Evolutionary conservation across 2,888 invertebrate species (phyloP).

Genomic region (Eutolmus rufibarbis): DNA sequence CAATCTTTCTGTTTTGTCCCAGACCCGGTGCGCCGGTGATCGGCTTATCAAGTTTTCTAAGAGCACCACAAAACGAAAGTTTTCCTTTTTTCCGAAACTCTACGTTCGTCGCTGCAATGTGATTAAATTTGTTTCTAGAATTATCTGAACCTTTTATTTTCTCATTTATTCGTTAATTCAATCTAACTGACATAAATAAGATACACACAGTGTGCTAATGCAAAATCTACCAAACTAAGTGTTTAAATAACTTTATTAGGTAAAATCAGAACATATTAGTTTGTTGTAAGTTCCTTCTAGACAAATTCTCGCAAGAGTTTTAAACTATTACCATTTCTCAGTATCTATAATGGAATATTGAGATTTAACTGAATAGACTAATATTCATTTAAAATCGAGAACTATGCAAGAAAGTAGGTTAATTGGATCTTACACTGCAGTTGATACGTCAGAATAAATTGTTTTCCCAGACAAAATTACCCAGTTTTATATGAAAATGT

Average conservation of each 20-base stretch:
- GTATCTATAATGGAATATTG: background rate
- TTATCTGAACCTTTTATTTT: too few relatives aligned
- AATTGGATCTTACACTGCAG: too few relatives aligned
- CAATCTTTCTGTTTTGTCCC: conserved; percentile 2
- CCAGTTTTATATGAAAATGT: too few relatives aligned
- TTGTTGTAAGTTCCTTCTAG: too few relatives aligned
- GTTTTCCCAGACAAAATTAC: too few relatives aligned
- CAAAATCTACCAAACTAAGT: background rate
- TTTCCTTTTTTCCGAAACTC: background rate
- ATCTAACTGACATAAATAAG: background rate
- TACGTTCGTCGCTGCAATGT: background rate
- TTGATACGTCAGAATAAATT: too few relatives aligned
- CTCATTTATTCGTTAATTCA: background rate
- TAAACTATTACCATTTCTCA: background rate
- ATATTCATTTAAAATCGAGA: background rate
- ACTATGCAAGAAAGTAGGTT: too few relatives aligned
- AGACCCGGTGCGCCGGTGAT: conserved; percentile 3
- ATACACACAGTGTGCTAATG: background rate
- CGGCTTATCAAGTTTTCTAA: conserved; percentile 42
- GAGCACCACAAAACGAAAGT: background rate
- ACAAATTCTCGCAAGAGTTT: background rate
- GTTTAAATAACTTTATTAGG: background rate
- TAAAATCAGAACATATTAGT: background rate
- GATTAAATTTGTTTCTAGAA: background rate
- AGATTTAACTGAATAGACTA: background rate